A percentile compares a stretch with the other conserved stretches of the same genome.
phyloP scores from a whole-genome alignment of 1,140 invertebrate genomes.

The Elymnias hypermnestra region DNA sequence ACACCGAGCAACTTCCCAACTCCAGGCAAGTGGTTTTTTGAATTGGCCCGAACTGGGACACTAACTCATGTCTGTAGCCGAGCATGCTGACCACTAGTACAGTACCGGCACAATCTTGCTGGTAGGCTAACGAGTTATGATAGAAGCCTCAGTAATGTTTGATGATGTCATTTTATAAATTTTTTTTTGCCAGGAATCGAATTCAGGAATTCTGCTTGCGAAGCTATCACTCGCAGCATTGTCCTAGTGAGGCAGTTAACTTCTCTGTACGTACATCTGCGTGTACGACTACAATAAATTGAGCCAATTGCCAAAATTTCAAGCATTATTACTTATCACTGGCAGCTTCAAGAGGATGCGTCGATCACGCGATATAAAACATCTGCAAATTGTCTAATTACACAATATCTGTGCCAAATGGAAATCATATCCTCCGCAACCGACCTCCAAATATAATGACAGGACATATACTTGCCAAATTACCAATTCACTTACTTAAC shows the following conservation, averaged over 20 bases:
- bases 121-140: too few relatives aligned
- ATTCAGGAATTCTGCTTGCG: not conserved
- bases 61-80: too few relatives aligned
- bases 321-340: conserved; percentile 6
- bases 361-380: conserved; percentile 20
- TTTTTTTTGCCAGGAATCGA: not conserved
- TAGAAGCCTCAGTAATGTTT: too few relatives aligned
- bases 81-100: too few relatives aligned
- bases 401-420: conserved; percentile 45
- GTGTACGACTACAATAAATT: too few relatives aligned
- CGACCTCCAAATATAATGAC: conserved; percentile 60
- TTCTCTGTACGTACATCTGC: too few relatives aligned
- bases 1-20: too few relatives aligned
- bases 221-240: not conserved
- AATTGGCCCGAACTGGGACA: too few relatives aligned
- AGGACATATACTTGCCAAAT: conserved; percentile 33
- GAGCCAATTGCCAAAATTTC: conserved; percentile 6
- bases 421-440: conserved; percentile 56
- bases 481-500: conserved; percentile 16
- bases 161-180: not conserved
- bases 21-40: too few relatives aligned
- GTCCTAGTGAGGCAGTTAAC: not conserved
- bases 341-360: conserved; percentile 16
- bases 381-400: conserved; percentile 29
- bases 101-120: too few relatives aligned